Base-by-base conservation (phyloP, 2,797 vertebrate genomes). In the Phataginus tetradactyla region DNA sequence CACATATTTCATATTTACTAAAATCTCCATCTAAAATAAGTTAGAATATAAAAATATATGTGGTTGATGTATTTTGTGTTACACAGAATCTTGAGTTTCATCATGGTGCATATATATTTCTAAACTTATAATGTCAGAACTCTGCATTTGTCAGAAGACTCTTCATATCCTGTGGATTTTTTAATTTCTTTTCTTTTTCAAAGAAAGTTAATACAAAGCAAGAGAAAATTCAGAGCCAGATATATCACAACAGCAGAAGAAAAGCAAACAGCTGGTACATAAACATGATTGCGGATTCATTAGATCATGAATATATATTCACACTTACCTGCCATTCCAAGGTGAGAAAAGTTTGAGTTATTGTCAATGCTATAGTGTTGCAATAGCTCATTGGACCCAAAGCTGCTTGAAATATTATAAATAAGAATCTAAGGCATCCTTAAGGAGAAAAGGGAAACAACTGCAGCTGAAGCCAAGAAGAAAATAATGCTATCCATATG, bases 331-430 rank as follows among this genome's bases (percentile, higher is more conserved):
- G 71, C 37, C 75, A 86, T 51, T 88, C 7, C 68, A 86, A 94
- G 90, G 66, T 96, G 61, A 94, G 77, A 77, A 95, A 96, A 90
- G 14, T 69, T 89, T 92, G 81, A 95, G 29, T 90, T 95, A 92
- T 63, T 78, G 34, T 80, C 66, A 90, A n/a, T 42, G 85, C 61
- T 69, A 59, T 37, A 59, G 77, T 64, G 74, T 71, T 94, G 12
- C 68, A 90, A 49, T 55, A 96, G 42, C 57, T 97, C 90, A 81
- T 4, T 92, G 68, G 42, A 81, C 32, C 53, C 27, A 25, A 72
- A 85, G 45, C 45, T 80, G 27, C 71, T 88, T 92, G 86, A 96
- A 92, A 88, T 89, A 86, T 66, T 86, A 55, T 86, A 84, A 95
- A 69, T 25, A 87, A 95, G 77, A 86, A 86, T 64, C 45, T 32